Evolutionary conservation across 2,888 invertebrate genomes (phyloP).

Genomic region (Cephus pygmeus): DNA sequence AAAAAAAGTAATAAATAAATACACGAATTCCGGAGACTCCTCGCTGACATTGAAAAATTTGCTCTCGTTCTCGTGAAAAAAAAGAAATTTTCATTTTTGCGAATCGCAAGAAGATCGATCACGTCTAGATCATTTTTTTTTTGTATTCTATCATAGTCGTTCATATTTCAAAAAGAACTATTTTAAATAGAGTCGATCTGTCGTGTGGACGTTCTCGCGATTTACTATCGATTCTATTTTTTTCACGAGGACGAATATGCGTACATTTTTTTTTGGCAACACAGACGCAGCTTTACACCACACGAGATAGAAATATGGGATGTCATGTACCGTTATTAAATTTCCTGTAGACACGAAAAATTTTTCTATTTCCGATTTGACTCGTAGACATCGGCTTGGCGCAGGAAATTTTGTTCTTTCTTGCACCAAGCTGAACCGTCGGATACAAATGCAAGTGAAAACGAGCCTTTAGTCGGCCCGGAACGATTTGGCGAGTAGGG

Average conservation of each 20-base stretch:
- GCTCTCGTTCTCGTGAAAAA: not conserved
- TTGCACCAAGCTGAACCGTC: not conserved
- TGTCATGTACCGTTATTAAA: not conserved
- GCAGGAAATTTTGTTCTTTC: not conserved
- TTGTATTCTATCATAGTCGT: not conserved
- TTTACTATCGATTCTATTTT: not conserved
- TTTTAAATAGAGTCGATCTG: not conserved
- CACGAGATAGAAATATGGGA: not conserved
- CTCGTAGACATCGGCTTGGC: not conserved
- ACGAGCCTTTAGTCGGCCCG: not conserved
- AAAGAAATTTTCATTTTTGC: not conserved
- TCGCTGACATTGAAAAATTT: not conserved
- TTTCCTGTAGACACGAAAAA: not conserved
- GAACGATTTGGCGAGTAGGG: not conserved
- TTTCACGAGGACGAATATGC: not conserved
- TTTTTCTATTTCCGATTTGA: not conserved
- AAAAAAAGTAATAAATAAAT: slow-evolving; percentile 3
- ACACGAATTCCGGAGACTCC: not conserved
- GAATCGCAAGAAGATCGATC: not conserved
- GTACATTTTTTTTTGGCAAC: not conserved
- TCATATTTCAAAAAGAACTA: not conserved
- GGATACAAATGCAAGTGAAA: not conserved
- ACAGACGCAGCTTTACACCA: not conserved
- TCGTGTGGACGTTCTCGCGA: not conserved
- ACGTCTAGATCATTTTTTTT: not conserved